Percentiles rank a stretch among this genome's conserved stretches.
Conservation (phyloP, 2,113 vertebrate species). For the Haplochromis vanheusdeni region DNA sequence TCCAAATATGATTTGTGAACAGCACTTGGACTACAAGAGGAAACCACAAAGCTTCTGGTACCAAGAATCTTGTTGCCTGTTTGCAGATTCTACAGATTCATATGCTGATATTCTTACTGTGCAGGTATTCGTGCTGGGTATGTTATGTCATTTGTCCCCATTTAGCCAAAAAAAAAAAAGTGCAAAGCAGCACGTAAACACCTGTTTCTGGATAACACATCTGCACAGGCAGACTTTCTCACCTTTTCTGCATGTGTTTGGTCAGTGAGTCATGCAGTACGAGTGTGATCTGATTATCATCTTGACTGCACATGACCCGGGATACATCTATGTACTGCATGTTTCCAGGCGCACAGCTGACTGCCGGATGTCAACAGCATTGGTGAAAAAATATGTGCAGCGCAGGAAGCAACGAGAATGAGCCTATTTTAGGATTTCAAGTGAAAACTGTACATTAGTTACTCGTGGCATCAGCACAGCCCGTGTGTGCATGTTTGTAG, state of each 20-base stretch:
- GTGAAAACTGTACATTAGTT: rapidly evolving
- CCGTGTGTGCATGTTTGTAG: background rate
- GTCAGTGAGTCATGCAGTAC: background rate
- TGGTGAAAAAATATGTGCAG: background rate
- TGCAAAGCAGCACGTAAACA: background rate
- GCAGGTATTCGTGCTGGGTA: background rate
- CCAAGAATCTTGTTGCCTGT: background rate
- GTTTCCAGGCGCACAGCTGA: background rate
- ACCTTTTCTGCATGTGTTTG: background rate
- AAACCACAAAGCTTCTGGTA: background rate
- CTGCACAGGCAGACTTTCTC: background rate
- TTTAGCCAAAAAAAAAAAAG: background rate
- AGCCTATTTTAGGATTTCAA: background rate
- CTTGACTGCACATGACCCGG: background rate
- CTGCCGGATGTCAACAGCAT: background rate
- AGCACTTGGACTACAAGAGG: background rate
- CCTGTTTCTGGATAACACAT: background rate
- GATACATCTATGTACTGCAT: background rate
- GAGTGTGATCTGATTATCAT: slow-evolving; percentile 10
- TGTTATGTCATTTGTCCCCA: background rate
- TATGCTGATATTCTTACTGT: background rate
- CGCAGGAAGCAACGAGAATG: background rate
- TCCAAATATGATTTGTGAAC: background rate
- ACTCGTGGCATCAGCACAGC: background rate
- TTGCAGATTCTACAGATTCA: background rate